Conservation (phyloP, 1,140 invertebrate genomes). For the Andricus grossulariae region DNA sequence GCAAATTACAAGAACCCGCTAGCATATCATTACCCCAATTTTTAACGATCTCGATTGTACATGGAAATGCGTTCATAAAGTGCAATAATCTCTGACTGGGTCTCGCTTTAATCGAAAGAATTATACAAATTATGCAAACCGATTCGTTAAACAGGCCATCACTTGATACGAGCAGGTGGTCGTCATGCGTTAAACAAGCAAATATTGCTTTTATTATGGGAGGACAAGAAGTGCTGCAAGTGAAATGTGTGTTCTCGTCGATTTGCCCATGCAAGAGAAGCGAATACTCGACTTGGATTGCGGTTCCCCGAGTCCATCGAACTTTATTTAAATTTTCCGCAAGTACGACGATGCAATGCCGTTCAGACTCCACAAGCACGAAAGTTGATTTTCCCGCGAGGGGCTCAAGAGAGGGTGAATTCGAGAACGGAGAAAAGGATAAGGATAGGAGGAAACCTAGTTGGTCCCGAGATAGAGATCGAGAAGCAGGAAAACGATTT, state of each 20-base stretch:
- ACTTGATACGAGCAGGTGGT: background rate
- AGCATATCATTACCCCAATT: too few species aligned
- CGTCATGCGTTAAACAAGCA: background rate
- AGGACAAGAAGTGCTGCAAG: slow-evolving; percentile 23
- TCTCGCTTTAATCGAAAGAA: background rate
- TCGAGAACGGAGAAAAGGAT: slow-evolving; percentile 8
- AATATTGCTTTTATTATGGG: slow-evolving; percentile 18
- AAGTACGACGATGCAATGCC: background rate
- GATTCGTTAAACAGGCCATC: background rate
- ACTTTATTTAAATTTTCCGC: slow-evolving; percentile 40
- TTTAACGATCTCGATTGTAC: too few species aligned
- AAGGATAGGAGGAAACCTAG: slow-evolving; percentile 1
- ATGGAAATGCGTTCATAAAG: too few species aligned
- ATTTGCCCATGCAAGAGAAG: slow-evolving; percentile 39
- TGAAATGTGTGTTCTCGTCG: slow-evolving; percentile 40
- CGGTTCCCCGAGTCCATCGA: slow-evolving; percentile 38
- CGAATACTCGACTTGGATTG: slow-evolving; percentile 36
- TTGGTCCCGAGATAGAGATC: slow-evolving; percentile 22
- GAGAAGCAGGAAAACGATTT: slow-evolving; percentile 24
- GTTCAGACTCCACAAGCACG: slow-evolving; percentile 19
- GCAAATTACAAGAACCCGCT: too few species aligned
- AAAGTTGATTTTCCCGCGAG: slow-evolving; percentile 41
- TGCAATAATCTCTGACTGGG: too few species aligned
- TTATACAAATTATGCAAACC: background rate
- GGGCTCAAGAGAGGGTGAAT: slow-evolving; percentile 8